Evolutionary conservation across 2,113 vertebrate species (phyloP).

Genomic region (Shinisaurus crocodilurus): DNA sequence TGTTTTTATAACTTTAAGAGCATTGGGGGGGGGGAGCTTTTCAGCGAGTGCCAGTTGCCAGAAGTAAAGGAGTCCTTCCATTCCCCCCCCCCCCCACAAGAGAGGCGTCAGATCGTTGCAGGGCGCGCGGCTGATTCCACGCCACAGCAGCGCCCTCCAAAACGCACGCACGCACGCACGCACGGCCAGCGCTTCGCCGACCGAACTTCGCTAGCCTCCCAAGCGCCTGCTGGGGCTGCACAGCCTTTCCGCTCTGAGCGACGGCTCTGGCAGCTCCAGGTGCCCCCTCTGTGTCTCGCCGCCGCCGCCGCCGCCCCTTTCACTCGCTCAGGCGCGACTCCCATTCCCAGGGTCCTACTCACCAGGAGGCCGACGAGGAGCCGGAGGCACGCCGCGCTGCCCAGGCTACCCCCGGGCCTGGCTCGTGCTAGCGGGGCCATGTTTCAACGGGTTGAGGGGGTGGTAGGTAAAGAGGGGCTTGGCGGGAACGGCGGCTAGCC

Average conservation of each 20-base stretch:
- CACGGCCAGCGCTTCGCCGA: background rate
- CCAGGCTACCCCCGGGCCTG: background rate
- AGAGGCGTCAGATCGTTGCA: background rate
- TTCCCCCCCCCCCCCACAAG: background rate
- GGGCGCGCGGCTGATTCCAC: background rate
- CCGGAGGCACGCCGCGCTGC: background rate
- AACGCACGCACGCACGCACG: background rate
- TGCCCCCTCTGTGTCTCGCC: no score
- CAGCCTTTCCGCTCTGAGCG: background rate
- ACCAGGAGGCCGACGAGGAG: constrained; percentile 14
- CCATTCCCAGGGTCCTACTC: background rate
- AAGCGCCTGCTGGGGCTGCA: background rate
- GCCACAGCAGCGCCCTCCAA: background rate
- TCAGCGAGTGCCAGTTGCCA: background rate
- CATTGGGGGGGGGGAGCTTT: background rate
- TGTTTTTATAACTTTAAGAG: background rate
- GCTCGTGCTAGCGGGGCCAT: background rate
- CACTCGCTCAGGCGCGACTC: background rate
- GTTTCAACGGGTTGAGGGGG: no score
- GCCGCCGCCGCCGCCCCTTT: background rate
- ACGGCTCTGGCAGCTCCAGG: background rate
- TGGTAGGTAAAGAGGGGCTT: background rate
- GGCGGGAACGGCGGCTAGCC: background rate
- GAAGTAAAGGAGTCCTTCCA: background rate
- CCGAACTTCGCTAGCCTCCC: background rate